Evolutionary conservation across 2,113 vertebrate species (phyloP).

Genomic region (Argyrosomus japonicus): DNA sequence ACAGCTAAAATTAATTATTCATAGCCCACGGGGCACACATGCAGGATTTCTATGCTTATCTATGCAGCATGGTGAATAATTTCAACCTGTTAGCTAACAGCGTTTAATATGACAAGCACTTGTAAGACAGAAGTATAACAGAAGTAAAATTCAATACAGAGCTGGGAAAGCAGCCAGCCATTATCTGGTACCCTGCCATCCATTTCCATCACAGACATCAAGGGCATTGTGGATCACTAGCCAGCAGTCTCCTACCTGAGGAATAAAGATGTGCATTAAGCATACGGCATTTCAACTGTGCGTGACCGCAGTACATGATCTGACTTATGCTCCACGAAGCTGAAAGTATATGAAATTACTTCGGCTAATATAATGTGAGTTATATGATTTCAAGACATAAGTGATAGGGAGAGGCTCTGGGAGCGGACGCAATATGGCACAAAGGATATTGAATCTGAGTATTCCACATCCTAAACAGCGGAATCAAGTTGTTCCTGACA

Average conservation of each 20-base stretch:
- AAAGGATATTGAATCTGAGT: neutral
- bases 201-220: slow-evolving; percentile 49
- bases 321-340: slow-evolving; percentile 1
- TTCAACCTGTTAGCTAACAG: slow-evolving; percentile 23
- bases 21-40: neutral
- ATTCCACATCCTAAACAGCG: slow-evolving; percentile 9
- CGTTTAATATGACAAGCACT: slow-evolving; percentile 32
- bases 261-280: slow-evolving; percentile 20
- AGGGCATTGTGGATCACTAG: slow-evolving; percentile 51
- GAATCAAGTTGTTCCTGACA: neutral
- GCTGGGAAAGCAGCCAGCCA: slow-evolving; percentile 53
- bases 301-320: neutral
- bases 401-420: neutral
- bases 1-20: neutral
- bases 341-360: neutral
- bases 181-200: slow-evolving; percentile 40
- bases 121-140: slow-evolving; percentile 28
- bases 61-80: slow-evolving; percentile 7
- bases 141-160: slow-evolving; percentile 46
- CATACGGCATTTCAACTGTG: slow-evolving; percentile 22
- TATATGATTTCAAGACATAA: neutral
- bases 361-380: neutral
- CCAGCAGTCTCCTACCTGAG: slow-evolving; percentile 32
- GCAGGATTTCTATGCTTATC: slow-evolving; percentile 5
- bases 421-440: neutral